Evolutionary conservation across 2,113 vertebrate species (phyloP), one percentile per base, ranked within the genome.

Genomic region (Sapayoa aenigma): DNA sequence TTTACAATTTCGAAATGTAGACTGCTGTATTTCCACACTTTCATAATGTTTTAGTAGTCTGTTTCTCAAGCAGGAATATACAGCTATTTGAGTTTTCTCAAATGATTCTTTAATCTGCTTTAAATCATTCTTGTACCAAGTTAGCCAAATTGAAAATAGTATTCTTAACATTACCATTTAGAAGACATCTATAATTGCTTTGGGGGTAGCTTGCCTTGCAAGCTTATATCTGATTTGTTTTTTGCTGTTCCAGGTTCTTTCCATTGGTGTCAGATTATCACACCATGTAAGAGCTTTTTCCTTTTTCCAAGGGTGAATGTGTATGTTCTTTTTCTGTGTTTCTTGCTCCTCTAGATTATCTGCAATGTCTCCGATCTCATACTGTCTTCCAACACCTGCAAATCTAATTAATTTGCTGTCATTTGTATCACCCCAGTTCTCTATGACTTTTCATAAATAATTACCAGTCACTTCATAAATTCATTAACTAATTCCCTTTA

Each of bases 351-450:
- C 19, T 94, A 58, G 82, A 93, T 91, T 63, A 90, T 95, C 82
- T 95, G 59, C 85, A 95, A 67, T 46, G 73, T 95, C 68, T 96
- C 88, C 68, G 71, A 71, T 81, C 83, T 94, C 88, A 71, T 90
- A 88, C 79, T 77, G 82, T 83, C 91, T 91, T 94, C 72, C 30
- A 91, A 50, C 91, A 97, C 91, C 93, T 96, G 93, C 84, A 94
- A 78, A 90, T 97, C 78, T 96, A 96, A 96, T 97, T 96, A 97
- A 97, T 96, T 96, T 95, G 78, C 91, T 95, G 94, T 97, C 94
- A 95, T 95, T 95, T 95, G 90, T 94, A 89, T 95, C 95, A 93
- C 78, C 74, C 35, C 59, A 63, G 67, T 94, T 95, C 90, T 94
- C 75, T 85, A 55, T 83, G 94, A 93, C 87, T 96, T 95, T 95